These are phyloP conservation scores for Drosophila rellima DNA, from an alignment of 2,888 invertebrate genomes.

Conservation along the genomic window DNA sequence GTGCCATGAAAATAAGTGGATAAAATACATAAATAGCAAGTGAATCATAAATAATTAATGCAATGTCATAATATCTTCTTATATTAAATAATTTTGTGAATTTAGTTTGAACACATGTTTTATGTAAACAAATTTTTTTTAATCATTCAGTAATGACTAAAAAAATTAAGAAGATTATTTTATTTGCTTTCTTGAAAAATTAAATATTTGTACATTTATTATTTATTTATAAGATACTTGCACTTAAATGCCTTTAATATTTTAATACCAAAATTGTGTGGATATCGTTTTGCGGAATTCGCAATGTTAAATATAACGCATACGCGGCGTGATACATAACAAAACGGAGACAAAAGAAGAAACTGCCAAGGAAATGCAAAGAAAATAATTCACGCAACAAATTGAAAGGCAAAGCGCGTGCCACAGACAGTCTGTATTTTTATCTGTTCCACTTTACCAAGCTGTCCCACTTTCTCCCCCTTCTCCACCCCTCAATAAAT, in stretches of 20 bases:
- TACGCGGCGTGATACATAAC: slow-evolving; percentile 29
- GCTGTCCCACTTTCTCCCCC: slow-evolving; percentile 9
- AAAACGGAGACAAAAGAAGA: slow-evolving; percentile 6
- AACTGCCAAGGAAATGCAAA: slow-evolving; percentile 37
- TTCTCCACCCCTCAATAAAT: slow-evolving; percentile 46
- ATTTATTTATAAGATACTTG: background rate
- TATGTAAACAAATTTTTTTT: too few species aligned
- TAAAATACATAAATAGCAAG: background rate
- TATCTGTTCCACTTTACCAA: slow-evolving; percentile 39
- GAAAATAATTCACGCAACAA: slow-evolving; percentile 55
- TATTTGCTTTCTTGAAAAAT: too few species aligned
- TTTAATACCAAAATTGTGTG: background rate
- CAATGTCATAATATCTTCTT: too few species aligned
- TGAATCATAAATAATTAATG: too few species aligned
- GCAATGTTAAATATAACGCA: slow-evolving; percentile 27
- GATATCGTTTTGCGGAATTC: slow-evolving; percentile 23
- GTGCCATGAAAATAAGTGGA: slow-evolving; percentile 10
- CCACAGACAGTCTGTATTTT: slow-evolving; percentile 37
- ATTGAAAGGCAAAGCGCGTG: slow-evolving; percentile 74
- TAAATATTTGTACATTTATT: too few species aligned
- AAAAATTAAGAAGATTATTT: too few species aligned
- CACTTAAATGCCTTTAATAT: background rate
- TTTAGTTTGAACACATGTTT: too few species aligned
- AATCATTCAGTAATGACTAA: too few species aligned
- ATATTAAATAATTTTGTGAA: too few species aligned